Evolutionary conservation across 2,113 vertebrate species (phyloP), one percentile per base, ranked within the genome.

Genomic region (Myanophis thanlyinensis): DNA sequence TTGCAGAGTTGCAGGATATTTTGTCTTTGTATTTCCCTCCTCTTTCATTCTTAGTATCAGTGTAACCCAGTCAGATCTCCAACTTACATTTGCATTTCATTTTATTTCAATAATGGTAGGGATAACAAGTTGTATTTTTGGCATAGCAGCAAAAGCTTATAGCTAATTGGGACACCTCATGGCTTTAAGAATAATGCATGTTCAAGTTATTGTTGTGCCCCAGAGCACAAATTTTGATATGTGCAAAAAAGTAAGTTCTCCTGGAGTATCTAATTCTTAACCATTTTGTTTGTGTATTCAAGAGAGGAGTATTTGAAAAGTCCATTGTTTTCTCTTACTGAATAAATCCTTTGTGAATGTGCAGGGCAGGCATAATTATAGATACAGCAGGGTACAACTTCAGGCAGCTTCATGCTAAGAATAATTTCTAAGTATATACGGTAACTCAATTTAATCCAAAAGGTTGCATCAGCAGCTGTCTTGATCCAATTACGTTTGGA

Each of bases 401-500:
- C 25, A 88, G 40, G 13, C 44, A 88, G 73, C 12, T 90, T 93
- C 27, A 0, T 3, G 11, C 22, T 30, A 49, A 25, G 20, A 84
- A 6, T 84, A 13, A 8, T 18, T 4, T 7, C 3, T 0, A 0
- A 15, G 27, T 35, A 25, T 47, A n/a, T n/a, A n/a, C n/a, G n/a
- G 48, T 80, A 96, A 44, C 87, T 67, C 88, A 80, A 3, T 80
- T 80, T 80, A 80, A 44, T 90, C 54, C 44, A 91, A 67, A 53
- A 95, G 93, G 53, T 97, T 98, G 94, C 93, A 95, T 96, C 95
- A 96, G 94, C 94, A 59, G 46, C 89, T 52, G 0, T 80, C 22
- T 22, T 94, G 91, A 91, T 84, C 25, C 90, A 87, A 51, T 90
- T 49, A 18, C 44, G 7, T 91, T 49, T 18, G 51, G 87, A 87